Evolutionary conservation across 2,888 invertebrate genomes (phyloP).

Genomic region (Lymantria monacha): DNA sequence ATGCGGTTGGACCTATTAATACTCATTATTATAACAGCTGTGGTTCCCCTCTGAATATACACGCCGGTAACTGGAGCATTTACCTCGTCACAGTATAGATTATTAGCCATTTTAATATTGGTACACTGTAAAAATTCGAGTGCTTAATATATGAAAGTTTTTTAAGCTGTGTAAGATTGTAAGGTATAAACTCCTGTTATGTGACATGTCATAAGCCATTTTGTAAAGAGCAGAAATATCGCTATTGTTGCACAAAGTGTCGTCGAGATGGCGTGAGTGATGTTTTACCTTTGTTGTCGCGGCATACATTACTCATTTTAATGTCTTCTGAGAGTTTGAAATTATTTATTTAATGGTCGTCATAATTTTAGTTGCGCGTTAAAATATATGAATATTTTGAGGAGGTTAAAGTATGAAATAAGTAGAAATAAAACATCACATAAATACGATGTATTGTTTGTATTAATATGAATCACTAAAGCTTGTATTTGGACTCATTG

Average conservation of each 20-base stretch:
- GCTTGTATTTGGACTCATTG: background rate
- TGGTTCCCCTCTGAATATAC: conserved; percentile 29
- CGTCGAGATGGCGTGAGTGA: conserved; percentile 50
- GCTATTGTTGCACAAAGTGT: conserved; percentile 50
- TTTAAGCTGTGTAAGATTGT: conserved; percentile 26
- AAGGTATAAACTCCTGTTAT: conserved; percentile 32
- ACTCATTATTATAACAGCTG: conserved; percentile 53
- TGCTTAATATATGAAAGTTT: background rate
- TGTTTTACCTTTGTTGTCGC: conserved; percentile 43
- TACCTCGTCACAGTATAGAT: conserved; percentile 29
- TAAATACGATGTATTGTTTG: conserved; percentile 2
- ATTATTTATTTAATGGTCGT: conserved; percentile 45
- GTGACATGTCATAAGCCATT: conserved; percentile 41
- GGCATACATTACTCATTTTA: conserved; percentile 42
- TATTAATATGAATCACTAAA: background rate
- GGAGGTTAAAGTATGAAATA: too few relatives aligned
- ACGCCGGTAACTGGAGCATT: conserved; percentile 22
- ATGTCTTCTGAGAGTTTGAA: conserved; percentile 45
- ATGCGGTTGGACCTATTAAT: conserved; percentile 60
- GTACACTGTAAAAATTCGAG: conserved; percentile 8
- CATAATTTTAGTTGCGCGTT: conserved; percentile 33
- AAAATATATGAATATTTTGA: conserved; percentile 23
- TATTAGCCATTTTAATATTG: conserved; percentile 5
- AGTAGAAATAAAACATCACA: conserved; percentile 6
- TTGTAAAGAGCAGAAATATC: conserved; percentile 43